These are phyloP conservation scores for Apostichopus parvimensis DNA, from an alignment of 35 echinoderm and acorn worm species.

Conservation along the genomic window DNA sequence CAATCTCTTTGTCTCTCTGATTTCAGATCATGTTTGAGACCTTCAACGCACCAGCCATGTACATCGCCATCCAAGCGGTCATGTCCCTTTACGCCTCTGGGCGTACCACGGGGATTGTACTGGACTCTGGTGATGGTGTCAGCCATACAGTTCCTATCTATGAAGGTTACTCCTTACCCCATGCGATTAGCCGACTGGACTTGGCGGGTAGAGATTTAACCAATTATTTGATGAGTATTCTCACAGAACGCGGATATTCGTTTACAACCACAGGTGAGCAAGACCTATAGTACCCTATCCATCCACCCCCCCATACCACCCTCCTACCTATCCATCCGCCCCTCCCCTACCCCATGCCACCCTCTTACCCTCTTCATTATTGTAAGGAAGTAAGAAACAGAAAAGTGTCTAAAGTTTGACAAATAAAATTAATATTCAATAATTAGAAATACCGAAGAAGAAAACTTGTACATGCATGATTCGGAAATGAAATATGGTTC, in stretches of 20 bases:
- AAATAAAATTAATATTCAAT: no score
- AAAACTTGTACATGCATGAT: no score
- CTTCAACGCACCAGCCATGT: slow-evolving; percentile 92
- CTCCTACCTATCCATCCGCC: no score
- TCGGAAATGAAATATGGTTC: no score
- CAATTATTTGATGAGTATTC: slow-evolving; percentile 45
- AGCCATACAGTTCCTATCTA: slow-evolving; percentile 51
- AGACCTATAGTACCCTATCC: no score
- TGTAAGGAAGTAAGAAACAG: no score
- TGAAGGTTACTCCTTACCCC: slow-evolving; percentile 54
- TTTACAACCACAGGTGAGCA: slow-evolving; percentile 45
- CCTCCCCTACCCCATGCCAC: no score
- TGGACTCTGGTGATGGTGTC: slow-evolving; percentile 55
- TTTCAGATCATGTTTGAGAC: slow-evolving; percentile 96
- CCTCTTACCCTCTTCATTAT: no score
- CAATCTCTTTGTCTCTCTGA: background rate
- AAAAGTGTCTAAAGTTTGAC: no score
- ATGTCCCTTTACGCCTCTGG: slow-evolving; percentile 94
- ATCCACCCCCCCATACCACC: no score
- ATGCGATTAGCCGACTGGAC: slow-evolving; percentile 47
- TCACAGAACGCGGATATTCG: slow-evolving; percentile 50
- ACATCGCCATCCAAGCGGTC: slow-evolving; percentile 90
- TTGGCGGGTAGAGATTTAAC: slow-evolving; percentile 50
- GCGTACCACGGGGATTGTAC: slow-evolving; percentile 87
- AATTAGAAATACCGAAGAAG: no score